Conservation (phyloP, 1,140 invertebrate species). For the Drosophila kohkoa region DNA sequence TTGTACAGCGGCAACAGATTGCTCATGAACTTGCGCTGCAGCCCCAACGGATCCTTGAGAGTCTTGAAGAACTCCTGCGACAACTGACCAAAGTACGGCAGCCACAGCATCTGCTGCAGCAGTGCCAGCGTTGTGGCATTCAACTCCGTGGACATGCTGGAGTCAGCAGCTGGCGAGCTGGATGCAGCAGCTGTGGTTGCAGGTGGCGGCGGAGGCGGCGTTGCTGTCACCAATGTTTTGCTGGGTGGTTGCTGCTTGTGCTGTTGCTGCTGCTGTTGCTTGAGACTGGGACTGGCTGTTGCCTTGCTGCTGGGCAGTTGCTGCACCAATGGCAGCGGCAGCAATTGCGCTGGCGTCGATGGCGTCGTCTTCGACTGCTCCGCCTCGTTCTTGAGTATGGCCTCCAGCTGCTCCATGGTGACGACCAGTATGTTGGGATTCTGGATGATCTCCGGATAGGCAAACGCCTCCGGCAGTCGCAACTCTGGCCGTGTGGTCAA, state of each 20-base stretch:
- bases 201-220: slow-evolving; percentile 25
- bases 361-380: slow-evolving; percentile 65
- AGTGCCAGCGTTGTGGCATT: slow-evolving; percentile 89
- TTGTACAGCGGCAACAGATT: slow-evolving; percentile 69
- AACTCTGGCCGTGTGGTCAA: slow-evolving; percentile 89
- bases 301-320: slow-evolving; percentile 7
- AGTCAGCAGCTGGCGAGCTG: slow-evolving; percentile 68
- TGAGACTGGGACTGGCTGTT: not conserved
- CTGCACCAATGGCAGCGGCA: not conserved
- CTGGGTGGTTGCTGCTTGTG: slow-evolving; percentile 29
- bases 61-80: slow-evolving; percentile 86
- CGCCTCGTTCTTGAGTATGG: slow-evolving; percentile 87
- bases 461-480: slow-evolving; percentile 89
- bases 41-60: slow-evolving; percentile 84
- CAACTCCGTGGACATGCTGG: slow-evolving; percentile 87
- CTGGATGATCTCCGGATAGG: slow-evolving; percentile 89
- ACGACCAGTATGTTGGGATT: slow-evolving; percentile 93
- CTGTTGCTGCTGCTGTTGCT: too few species aligned
- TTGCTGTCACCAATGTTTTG: slow-evolving; percentile 23
- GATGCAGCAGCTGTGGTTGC: not conserved
- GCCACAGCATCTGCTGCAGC: slow-evolving; percentile 90
- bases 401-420: slow-evolving; percentile 90
- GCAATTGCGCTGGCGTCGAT: slow-evolving; percentile 29
- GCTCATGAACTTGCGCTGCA: slow-evolving; percentile 72
- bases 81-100: slow-evolving; percentile 89